Evolutionary conservation across 1,140 invertebrate species (phyloP).

Genomic region (Drosophila truncata): DNA sequence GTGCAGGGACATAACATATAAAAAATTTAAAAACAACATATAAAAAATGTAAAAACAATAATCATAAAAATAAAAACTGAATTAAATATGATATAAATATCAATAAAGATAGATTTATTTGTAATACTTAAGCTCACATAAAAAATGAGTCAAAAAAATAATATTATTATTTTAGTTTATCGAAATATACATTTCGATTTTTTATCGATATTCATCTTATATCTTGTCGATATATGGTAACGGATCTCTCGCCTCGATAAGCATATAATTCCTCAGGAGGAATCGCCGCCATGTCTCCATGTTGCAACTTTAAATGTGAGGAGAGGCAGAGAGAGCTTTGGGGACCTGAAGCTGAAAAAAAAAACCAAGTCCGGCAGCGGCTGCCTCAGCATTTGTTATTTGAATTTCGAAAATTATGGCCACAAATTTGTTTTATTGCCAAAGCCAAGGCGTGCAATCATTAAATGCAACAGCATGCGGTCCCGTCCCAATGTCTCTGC

Average conservation of each 20-base stretch:
- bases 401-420: constrained; percentile 84
- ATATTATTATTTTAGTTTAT: not conserved
- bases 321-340: not conserved
- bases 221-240: not conserved
- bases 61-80: not conserved
- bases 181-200: not conserved
- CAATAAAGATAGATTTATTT: too few species aligned
- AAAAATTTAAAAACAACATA: too few species aligned
- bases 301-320: constrained; percentile 13
- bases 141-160: not conserved
- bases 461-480: constrained; percentile 84
- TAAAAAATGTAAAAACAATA: too few species aligned
- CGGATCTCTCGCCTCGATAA: constrained; percentile 11
- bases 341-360: constrained; percentile 11
- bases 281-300: not conserved
- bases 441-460: constrained; percentile 84
- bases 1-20: too few species aligned
- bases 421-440: constrained; percentile 84
- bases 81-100: too few species aligned
- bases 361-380: constrained; percentile 38
- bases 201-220: not conserved
- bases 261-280: not conserved
- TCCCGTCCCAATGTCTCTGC: constrained; percentile 37
- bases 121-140: too few species aligned
- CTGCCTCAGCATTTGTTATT: constrained; percentile 73